These are phyloP conservation scores for Otolemur crassicaudatus DNA, from an alignment of 2,797 vertebrate genomes.

Conservation along the genomic window DNA sequence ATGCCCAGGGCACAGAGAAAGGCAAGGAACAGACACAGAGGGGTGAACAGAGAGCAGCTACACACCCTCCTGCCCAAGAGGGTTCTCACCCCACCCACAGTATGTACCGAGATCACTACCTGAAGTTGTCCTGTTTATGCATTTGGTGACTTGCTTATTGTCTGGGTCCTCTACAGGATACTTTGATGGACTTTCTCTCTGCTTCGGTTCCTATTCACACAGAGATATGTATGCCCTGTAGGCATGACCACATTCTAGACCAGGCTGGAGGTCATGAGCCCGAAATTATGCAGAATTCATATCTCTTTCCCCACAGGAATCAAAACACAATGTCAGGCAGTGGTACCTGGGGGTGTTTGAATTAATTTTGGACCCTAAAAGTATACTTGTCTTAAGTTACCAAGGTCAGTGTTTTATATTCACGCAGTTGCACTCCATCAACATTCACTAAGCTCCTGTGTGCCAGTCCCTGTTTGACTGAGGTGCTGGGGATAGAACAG, in stretches of 20 bases:
- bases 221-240: not conserved
- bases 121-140: not conserved
- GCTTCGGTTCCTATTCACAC: too few species aligned
- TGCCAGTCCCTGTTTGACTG: not conserved
- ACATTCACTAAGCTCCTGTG: not conserved
- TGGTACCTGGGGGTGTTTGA: not conserved
- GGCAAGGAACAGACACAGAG: not conserved
- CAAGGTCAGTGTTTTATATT: not conserved
- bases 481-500: not conserved
- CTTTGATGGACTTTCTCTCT: not conserved
- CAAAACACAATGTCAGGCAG: not conserved
- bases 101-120: accelerated
- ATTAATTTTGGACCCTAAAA: not conserved
- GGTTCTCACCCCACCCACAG: not conserved
- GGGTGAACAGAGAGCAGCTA: too few species aligned
- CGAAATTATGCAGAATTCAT: not conserved
- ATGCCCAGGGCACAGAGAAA: accelerated
- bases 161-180: not conserved
- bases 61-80: not conserved
- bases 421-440: not conserved
- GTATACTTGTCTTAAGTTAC: not conserved
- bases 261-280: not conserved
- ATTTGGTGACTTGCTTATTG: not conserved
- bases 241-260: not conserved
- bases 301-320: not conserved